A percentile compares a stretch with the other conserved stretches of the same genome.
These are phyloP conservation scores for Scaptomyza hsui DNA, from an alignment of 1,140 invertebrate species.

Conservation along the genomic window DNA sequence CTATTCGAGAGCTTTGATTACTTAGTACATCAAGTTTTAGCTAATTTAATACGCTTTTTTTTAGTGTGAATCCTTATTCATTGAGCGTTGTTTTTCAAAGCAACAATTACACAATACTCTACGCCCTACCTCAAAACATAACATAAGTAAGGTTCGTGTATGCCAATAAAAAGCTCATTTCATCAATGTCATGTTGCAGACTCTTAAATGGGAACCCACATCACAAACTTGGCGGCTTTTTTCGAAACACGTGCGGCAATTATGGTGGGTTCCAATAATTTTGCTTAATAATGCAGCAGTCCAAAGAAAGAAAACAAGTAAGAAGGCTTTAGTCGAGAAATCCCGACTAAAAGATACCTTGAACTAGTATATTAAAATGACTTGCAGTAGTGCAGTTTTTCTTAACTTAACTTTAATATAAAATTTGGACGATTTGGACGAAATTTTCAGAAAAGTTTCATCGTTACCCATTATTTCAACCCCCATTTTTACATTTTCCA, in stretches of 20 bases:
- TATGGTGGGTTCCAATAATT: conserved; percentile 58
- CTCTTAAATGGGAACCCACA: conserved; percentile 54
- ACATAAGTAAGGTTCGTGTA: conserved; percentile 41
- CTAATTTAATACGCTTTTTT: conserved; percentile 1
- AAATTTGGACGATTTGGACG: too few species aligned
- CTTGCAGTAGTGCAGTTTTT: too few species aligned
- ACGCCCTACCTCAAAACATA: conserved; percentile 11
- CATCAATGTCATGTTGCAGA: conserved; percentile 75
- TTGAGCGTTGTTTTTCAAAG: conserved; percentile 8
- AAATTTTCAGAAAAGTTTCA: too few species aligned
- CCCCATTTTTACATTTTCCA: too few species aligned
- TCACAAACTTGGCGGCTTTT: conserved; percentile 34
- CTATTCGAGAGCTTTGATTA: conserved; percentile 14
- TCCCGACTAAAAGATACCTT: too few species aligned
- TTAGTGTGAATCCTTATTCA: background rate
- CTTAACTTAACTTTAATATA: too few species aligned
- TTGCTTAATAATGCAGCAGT: conserved; percentile 58
- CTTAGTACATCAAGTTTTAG: background rate
- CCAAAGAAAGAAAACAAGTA: conserved; percentile 26
- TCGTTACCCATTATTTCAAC: too few species aligned
- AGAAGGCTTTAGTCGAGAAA: too few species aligned
- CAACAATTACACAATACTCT: conserved; percentile 67
- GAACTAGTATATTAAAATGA: too few species aligned
- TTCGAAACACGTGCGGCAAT: conserved; percentile 67
- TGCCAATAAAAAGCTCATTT: conserved; percentile 73